A percentile compares a stretch with the other conserved stretches of the same genome.
Evolutionary conservation across 64 coral and sea anemone species (phyloP).

Genomic region (Exaiptasia diaphana): DNA sequence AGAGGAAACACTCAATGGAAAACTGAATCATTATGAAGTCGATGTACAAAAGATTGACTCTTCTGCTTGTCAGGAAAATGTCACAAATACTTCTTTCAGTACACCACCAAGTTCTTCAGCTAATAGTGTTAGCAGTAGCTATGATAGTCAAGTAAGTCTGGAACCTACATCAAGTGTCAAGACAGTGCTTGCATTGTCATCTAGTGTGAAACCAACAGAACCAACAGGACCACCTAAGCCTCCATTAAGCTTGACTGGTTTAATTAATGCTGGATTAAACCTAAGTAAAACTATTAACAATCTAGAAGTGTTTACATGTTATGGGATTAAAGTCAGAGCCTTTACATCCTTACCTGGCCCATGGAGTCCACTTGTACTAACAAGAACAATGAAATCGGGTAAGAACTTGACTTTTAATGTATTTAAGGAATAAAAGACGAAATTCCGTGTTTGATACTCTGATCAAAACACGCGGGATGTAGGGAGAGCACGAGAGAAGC

Average conservation of each 20-base stretch:
- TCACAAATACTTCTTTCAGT: neutral
- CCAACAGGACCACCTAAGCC: neutral
- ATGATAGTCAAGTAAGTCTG: too few relatives aligned
- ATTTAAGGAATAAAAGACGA: neutral
- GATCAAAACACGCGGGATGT: slow-evolving; percentile 2
- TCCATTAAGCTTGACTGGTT: neutral
- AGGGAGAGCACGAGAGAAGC: slow-evolving; percentile 5
- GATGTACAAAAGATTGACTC: neutral
- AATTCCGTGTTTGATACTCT: neutral
- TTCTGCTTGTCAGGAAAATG: neutral
- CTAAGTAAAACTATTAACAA: neutral
- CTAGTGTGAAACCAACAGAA: neutral
- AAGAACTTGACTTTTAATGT: slow-evolving; percentile 45
- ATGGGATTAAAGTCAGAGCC: slow-evolving; percentile 30
- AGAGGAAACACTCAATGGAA: slow-evolving; percentile 28
- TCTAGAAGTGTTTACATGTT: slow-evolving; percentile 25
- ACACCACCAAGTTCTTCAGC: neutral
- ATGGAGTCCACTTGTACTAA: neutral
- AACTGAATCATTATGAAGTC: slow-evolving; percentile 10
- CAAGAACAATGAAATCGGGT: slow-evolving; percentile 42
- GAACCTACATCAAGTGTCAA: too few relatives aligned
- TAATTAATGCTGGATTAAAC: neutral
- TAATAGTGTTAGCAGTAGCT: neutral
- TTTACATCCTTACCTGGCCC: slow-evolving; percentile 21
- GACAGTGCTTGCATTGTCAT: too few relatives aligned